phyloP scores from a whole-genome alignment of 2,113 vertebrate genomes.

The Terrapene triunguis region DNA sequence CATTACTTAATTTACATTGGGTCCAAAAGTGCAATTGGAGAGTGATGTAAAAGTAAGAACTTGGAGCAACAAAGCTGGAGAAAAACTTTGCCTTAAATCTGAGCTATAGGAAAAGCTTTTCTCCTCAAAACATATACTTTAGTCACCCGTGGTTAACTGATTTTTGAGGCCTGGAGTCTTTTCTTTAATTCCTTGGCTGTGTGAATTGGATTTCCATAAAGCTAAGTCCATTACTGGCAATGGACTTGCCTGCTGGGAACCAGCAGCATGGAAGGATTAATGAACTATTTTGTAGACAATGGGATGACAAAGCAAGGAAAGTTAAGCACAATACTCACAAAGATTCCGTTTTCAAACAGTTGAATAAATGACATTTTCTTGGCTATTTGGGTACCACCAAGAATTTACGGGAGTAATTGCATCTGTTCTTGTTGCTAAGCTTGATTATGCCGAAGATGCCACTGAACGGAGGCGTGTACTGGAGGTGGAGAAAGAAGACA shows the following conservation, averaged over 20 bases:
- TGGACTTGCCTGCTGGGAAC: background rate
- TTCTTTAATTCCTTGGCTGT: background rate
- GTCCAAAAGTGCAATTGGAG: accelerated
- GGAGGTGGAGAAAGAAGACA: conserved; percentile 99
- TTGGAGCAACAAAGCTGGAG: background rate
- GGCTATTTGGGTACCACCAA: background rate
- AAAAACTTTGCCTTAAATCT: background rate
- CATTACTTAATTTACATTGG: background rate
- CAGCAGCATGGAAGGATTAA: background rate
- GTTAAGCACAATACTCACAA: background rate
- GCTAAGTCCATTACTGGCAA: background rate
- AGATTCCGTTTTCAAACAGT: background rate
- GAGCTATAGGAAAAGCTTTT: background rate
- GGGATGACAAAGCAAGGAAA: background rate
- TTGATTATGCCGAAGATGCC: conserved; percentile 98
- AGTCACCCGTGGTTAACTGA: background rate
- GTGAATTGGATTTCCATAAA: background rate
- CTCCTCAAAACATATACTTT: background rate
- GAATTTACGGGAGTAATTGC: conserved; percentile 11
- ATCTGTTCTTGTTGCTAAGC: conserved; percentile 74
- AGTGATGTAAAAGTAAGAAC: background rate
- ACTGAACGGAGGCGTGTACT: conserved; percentile 96
- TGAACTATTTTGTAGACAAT: background rate
- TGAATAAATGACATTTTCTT: background rate
- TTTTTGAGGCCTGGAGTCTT: background rate